A percentile compares a stretch with the other conserved stretches of the same genome.
These are phyloP conservation scores for Felis chaus DNA, from an alignment of 2,113 vertebrate species.

Conservation along the genomic window DNA sequence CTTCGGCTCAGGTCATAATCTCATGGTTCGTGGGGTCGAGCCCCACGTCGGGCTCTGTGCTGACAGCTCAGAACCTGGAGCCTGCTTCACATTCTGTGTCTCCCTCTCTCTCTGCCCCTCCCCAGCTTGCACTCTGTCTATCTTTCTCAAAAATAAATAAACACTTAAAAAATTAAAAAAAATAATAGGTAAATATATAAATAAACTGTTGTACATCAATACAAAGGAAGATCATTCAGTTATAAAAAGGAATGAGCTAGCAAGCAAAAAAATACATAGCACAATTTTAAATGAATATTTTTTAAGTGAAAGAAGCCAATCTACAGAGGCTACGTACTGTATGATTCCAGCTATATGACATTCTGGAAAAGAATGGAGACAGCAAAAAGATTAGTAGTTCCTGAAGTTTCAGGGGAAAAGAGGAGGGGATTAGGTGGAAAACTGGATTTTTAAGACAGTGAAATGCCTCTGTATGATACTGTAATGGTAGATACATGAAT, in stretches of 20 bases:
- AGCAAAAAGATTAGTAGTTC: not conserved
- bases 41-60: not conserved
- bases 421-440: too few relatives aligned
- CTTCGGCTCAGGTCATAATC: not conserved
- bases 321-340: not conserved
- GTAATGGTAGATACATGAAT: not conserved
- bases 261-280: not conserved
- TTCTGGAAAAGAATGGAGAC: not conserved
- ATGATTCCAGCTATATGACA: not conserved
- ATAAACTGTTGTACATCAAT: too few relatives aligned
- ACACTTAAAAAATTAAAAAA: too few relatives aligned
- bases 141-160: not conserved
- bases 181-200: not conserved
- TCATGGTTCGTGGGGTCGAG: not conserved
- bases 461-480: not conserved
- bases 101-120: not conserved
- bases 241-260: not conserved
- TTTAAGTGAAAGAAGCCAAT: not conserved
- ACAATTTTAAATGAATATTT: not conserved
- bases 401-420: not conserved
- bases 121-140: not conserved
- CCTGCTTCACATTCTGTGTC: not conserved
- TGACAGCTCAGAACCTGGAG: not conserved
- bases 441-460: not conserved
- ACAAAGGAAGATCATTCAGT: not conserved